Percentiles rank a stretch among this genome's conserved stretches.
phyloP scores from a whole-genome alignment of 2,797 vertebrate genomes.

The Chanos chanos region DNA sequence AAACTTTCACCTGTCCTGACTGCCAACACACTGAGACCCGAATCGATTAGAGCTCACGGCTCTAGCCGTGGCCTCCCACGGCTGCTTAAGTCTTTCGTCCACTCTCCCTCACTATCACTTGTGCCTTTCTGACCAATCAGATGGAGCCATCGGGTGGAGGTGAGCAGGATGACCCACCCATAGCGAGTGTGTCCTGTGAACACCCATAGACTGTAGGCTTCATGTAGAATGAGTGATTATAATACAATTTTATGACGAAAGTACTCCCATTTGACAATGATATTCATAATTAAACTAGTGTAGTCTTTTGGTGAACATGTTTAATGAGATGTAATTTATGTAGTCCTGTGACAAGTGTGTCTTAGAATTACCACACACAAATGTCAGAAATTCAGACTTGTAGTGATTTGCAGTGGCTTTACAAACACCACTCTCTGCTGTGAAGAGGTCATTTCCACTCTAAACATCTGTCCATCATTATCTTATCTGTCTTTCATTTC shows the following conservation, averaged over 20 bases:
- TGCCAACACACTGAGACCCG: constrained; percentile 66
- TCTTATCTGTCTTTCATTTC: too few species aligned
- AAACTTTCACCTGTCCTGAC: constrained; percentile 65
- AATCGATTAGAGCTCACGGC: constrained; percentile 53
- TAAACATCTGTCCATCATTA: too few species aligned
- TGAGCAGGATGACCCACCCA: constrained; percentile 44
- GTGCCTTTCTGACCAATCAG: constrained; percentile 43
- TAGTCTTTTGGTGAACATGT: too few species aligned
- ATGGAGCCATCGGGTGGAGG: constrained; percentile 51
- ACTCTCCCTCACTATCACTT: constrained; percentile 38
- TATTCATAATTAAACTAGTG: too few species aligned
- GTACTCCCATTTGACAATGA: too few species aligned
- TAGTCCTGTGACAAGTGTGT: too few species aligned
- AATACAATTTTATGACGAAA: too few species aligned
- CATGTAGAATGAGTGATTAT: not conserved
- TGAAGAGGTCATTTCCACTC: too few species aligned
- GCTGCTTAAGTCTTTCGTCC: constrained; percentile 13
- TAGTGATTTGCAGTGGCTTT: not conserved
- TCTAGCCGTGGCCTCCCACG: constrained; percentile 8
- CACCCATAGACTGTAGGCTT: not conserved
- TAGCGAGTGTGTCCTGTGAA: not conserved
- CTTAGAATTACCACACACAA: too few species aligned
- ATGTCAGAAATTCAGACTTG: too few species aligned
- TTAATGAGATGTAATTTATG: too few species aligned
- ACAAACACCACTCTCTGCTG: too few species aligned